Conservation (phyloP, 2,888 invertebrate species). For the Caenorhabditis doughertyi region DNA sequence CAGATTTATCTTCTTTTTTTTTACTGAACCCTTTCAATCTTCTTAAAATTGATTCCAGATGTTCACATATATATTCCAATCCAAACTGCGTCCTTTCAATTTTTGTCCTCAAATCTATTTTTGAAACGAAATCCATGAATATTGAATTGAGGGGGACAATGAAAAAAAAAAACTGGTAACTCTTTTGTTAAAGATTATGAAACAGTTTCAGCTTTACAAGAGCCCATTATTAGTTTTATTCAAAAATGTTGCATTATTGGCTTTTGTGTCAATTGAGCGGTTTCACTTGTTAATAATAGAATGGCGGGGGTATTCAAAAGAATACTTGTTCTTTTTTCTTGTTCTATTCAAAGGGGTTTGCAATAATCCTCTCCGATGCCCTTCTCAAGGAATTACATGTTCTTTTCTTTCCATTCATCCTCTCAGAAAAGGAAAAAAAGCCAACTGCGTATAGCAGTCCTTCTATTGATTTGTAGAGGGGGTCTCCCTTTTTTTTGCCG, state of each 20-base stretch:
- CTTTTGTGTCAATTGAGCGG: neutral
- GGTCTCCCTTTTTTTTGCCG: conserved; percentile 11
- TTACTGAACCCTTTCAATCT: neutral
- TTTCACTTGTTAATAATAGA: neutral
- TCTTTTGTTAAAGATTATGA: conserved; percentile 17
- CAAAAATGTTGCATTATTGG: conserved; percentile 14
- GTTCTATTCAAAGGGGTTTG: conserved; percentile 14
- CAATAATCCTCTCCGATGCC: conserved; percentile 20
- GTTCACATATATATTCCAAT: conserved; percentile 7
- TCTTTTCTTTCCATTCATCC: conserved; percentile 12
- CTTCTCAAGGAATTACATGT: conserved; percentile 38
- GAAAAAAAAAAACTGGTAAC: no score
- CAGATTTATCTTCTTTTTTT: neutral
- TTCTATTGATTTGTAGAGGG: conserved; percentile 43
- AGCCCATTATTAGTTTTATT: neutral
- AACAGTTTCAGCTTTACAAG: neutral
- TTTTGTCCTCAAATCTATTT: neutral
- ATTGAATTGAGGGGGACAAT: no score
- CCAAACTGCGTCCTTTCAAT: conserved; percentile 2
- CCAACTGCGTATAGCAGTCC: conserved; percentile 11
- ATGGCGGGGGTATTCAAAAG: conserved; percentile 24
- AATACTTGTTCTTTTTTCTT: conserved; percentile 19
- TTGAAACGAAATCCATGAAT: neutral
- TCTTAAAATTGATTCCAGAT: conserved; percentile 29
- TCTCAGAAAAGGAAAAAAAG: neutral